A percentile compares a stretch with the other conserved stretches of the same genome.
These are phyloP conservation scores for Pseudopleuronectes americanus DNA, from an alignment of 2,797 vertebrate species.

Conservation along the genomic window DNA sequence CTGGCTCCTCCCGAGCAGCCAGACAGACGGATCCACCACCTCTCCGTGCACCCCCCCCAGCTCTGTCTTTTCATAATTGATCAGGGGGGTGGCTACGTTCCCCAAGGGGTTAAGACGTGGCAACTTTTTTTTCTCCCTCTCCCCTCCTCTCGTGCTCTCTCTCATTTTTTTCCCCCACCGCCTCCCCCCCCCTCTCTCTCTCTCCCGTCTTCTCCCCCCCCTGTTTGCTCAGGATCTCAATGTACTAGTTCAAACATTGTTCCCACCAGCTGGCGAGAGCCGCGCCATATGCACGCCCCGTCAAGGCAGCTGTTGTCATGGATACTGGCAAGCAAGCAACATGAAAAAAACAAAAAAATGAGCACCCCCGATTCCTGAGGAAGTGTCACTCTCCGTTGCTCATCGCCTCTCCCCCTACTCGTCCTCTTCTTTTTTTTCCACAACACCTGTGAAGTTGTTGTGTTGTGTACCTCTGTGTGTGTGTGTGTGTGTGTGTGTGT, in stretches of 20 bases:
- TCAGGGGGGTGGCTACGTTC: slow-evolving; percentile 96
- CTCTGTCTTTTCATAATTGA: slow-evolving; percentile 99
- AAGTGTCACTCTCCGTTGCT: slow-evolving; percentile 88
- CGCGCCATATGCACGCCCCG: slow-evolving; percentile 98
- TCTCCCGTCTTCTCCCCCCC: slow-evolving; percentile 48
- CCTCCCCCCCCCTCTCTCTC: background rate
- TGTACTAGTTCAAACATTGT: slow-evolving; percentile 99
- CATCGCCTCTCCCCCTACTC: slow-evolving; percentile 44
- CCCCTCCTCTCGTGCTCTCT: slow-evolving; percentile 79
- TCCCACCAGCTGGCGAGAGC: slow-evolving; percentile 99
- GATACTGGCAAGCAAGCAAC: slow-evolving; percentile 97
- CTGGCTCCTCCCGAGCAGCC: slow-evolving; percentile 91
- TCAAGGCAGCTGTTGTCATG: slow-evolving; percentile 99
- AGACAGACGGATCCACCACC: slow-evolving; percentile 80
- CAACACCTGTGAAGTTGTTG: slow-evolving; percentile 81
- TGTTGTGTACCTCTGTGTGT: slow-evolving; percentile 56
- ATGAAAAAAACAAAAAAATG: slow-evolving; percentile 85
- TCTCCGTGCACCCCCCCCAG: slow-evolving; percentile 31
- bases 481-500: slow-evolving; percentile 17
- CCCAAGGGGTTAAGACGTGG: slow-evolving; percentile 97
- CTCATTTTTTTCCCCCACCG: slow-evolving; percentile 81
- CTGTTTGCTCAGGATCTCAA: slow-evolving; percentile 99
- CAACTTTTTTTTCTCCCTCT: slow-evolving; percentile 88
- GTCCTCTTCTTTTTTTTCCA: slow-evolving; percentile 63
- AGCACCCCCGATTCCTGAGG: slow-evolving; percentile 90